These are phyloP conservation scores for Diabrotica virgifera DNA, from an alignment of 1,140 invertebrate genomes.

Conservation along the genomic window DNA sequence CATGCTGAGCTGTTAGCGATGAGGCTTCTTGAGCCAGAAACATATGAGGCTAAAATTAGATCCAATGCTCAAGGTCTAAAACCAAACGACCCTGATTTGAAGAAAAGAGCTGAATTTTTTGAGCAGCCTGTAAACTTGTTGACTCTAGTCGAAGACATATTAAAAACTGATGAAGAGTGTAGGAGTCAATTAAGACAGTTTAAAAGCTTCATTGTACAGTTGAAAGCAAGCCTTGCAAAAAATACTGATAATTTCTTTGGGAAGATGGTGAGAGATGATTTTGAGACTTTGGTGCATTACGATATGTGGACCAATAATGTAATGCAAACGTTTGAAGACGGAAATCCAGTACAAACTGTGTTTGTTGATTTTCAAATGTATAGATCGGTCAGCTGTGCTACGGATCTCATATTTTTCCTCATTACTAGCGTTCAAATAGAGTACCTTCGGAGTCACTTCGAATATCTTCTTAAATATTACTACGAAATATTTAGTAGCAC, in stretches of 20 bases:
- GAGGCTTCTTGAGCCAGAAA: not conserved
- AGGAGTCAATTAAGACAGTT: not conserved
- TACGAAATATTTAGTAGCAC: not conserved
- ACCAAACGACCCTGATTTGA: too few species aligned
- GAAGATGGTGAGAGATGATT: not conserved
- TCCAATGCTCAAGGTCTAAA: not conserved
- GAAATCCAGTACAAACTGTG: not conserved
- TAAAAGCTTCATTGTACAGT: not conserved
- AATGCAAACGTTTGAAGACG: not conserved
- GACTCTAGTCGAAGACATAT: not conserved
- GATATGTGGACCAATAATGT: not conserved
- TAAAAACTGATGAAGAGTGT: not conserved
- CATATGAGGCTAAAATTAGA: not conserved
- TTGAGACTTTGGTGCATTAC: not conserved
- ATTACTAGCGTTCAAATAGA: not conserved
- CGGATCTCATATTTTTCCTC: not conserved
- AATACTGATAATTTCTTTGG: not conserved
- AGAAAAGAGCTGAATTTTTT: too few species aligned
- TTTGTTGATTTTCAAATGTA: not conserved
- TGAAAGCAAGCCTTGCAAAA: not conserved
- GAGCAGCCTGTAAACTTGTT: too few species aligned
- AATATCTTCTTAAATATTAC: not conserved
- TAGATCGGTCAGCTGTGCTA: not conserved
- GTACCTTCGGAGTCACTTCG: not conserved
- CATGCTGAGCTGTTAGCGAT: not conserved